phyloP scores from a whole-genome alignment of 2,113 vertebrate genomes.

The Sebastes schlegelii region DNA sequence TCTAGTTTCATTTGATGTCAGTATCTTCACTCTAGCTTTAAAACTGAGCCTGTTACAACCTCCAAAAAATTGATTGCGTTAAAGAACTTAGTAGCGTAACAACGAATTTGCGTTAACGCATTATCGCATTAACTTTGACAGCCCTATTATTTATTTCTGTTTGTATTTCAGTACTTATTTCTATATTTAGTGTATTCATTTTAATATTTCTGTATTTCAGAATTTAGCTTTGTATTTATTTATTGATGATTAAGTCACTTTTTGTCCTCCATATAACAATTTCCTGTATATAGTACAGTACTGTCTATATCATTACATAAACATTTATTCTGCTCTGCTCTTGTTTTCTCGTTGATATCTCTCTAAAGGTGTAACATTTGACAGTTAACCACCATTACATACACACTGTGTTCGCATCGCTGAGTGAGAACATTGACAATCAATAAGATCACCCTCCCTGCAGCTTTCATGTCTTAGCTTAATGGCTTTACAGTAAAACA shows the following conservation, averaged over 20 bases:
- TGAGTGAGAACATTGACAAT: conserved; percentile 51
- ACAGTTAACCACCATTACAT: neutral
- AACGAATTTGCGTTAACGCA: too few species aligned
- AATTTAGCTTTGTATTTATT: neutral
- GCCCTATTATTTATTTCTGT: too few species aligned
- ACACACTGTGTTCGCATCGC: conserved; percentile 14
- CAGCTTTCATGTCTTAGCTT: neutral
- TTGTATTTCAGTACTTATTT: neutral
- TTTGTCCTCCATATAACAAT: neutral
- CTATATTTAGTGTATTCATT: neutral
- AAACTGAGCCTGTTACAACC: too few species aligned
- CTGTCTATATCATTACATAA: neutral
- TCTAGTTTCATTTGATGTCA: too few species aligned
- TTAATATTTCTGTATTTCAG: neutral
- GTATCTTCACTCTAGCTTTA: too few species aligned
- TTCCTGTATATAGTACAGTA: neutral
- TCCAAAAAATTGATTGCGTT: too few species aligned
- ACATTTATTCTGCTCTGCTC: neutral
- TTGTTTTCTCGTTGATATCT: conserved; percentile 18
- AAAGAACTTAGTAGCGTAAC: too few species aligned
- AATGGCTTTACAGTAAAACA: conserved; percentile 43
- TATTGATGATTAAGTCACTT: neutral
- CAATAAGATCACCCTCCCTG: neutral
- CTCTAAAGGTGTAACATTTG: neutral
- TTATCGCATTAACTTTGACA: too few species aligned